Percentiles rank a stretch among this genome's conserved stretches.
These are phyloP conservation scores for Ormyrus rosae DNA, from an alignment of 2,888 invertebrate genomes.

Conservation along the genomic window DNA sequence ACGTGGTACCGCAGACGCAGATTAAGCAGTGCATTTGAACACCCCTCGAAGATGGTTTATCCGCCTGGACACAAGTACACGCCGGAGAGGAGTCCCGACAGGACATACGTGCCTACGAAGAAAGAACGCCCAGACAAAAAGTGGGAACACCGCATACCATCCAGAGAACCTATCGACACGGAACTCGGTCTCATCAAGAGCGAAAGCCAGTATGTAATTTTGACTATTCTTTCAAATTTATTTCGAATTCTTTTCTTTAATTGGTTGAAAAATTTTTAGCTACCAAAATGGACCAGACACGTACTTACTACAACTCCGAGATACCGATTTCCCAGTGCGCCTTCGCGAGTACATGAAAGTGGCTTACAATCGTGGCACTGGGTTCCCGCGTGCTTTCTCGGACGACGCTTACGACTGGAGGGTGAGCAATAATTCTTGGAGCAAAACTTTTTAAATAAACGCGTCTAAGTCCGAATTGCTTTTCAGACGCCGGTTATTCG, in stretches of 20 bases:
- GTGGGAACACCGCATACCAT: conserved; percentile 85
- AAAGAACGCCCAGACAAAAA: conserved; percentile 75
- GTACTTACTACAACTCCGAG: conserved; percentile 93
- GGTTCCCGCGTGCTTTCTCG: conserved; percentile 81
- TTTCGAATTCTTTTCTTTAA: not conserved
- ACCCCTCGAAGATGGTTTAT: conserved; percentile 96
- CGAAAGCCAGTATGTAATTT: conserved; percentile 87
- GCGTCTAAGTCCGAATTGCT: not conserved
- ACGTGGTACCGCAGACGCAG: conserved; percentile 91
- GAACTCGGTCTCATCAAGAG: conserved; percentile 88
- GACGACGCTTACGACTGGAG: conserved; percentile 86
- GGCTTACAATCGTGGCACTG: conserved; percentile 87
- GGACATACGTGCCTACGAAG: conserved; percentile 69
- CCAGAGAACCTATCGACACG: conserved; percentile 89
- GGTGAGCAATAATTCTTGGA: conserved; percentile 76
- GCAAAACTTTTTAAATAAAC: not conserved
- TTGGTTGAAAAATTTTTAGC: conserved; percentile 75
- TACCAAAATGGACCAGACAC: conserved; percentile 98
- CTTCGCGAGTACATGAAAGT: conserved; percentile 96
- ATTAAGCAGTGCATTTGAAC: conserved; percentile 89
- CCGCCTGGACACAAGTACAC: conserved; percentile 90
- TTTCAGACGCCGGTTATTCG: conserved; percentile 89
- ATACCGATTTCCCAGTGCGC: conserved; percentile 95
- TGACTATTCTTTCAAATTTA: not conserved
- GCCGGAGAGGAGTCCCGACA: conserved; percentile 86